Conservation (phyloP, 2,797 vertebrate genomes). For the Catostomus latipinnis region DNA sequence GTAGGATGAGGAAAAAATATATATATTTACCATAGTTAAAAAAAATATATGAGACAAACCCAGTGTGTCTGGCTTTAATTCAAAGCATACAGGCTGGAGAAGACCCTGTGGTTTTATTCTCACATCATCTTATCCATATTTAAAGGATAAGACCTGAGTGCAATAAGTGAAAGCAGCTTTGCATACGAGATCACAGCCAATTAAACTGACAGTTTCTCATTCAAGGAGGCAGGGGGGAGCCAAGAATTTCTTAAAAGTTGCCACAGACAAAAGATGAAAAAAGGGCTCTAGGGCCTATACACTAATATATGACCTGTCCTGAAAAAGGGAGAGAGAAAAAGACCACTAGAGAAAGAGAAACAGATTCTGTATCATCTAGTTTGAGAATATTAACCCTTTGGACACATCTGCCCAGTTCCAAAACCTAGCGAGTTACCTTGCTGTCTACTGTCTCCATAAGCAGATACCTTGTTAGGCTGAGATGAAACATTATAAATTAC, state of each 20-base stretch:
- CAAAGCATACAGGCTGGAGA: constrained; percentile 53
- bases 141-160: constrained; percentile 66
- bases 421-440: too few species aligned
- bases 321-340: background rate
- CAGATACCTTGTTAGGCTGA: too few species aligned
- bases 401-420: too few species aligned
- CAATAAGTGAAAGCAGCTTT: constrained; percentile 67
- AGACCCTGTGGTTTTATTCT: constrained; percentile 41
- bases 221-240: constrained; percentile 31
- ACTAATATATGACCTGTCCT: constrained; percentile 29
- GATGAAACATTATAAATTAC: too few species aligned
- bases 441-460: too few species aligned
- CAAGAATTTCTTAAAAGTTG: constrained; percentile 55
- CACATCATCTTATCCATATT: constrained; percentile 68
- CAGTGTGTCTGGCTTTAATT: constrained; percentile 63
- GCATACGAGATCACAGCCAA: constrained; percentile 67
- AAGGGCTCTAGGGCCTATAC: background rate
- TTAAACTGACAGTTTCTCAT: constrained; percentile 62
- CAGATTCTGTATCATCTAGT: background rate
- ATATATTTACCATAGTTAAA: constrained; percentile 29
- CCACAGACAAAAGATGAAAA: constrained; percentile 40
- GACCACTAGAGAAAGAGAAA: background rate
- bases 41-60: constrained; percentile 47
- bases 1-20: constrained; percentile 38
- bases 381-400: too few species aligned